These are phyloP conservation scores for Eupithecia subumbrata DNA, from an alignment of 2,888 invertebrate species.

Conservation along the genomic window DNA sequence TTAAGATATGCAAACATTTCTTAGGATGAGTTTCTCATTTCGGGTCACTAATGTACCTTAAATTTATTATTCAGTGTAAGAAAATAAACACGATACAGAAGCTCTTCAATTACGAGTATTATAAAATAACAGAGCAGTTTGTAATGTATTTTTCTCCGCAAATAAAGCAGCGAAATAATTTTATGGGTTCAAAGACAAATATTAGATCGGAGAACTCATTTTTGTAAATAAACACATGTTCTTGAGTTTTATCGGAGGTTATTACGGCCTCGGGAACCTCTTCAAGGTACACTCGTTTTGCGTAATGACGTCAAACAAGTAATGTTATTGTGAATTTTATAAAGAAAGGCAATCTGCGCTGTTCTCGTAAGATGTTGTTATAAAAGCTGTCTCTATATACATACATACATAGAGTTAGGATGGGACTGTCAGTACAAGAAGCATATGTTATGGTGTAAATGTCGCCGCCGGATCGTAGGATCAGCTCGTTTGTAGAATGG, in stretches of 20 bases:
- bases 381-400: not conserved
- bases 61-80: not conserved
- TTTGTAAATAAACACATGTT: constrained; percentile 40
- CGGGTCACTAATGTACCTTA: not conserved
- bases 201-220: constrained; percentile 39
- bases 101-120: not conserved
- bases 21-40: too few relatives aligned
- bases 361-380: not conserved
- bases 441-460: too few relatives aligned
- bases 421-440: too few relatives aligned
- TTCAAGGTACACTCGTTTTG: constrained; percentile 32
- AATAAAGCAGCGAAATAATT: constrained; percentile 39
- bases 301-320: constrained; percentile 39
- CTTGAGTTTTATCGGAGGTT: constrained; percentile 36
- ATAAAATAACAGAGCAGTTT: not conserved
- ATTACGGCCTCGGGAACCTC: constrained; percentile 28
- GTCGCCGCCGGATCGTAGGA: too few relatives aligned
- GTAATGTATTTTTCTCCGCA: constrained; percentile 8
- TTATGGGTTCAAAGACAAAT: constrained; percentile 33
- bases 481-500: too few relatives aligned
- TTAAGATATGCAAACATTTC: not conserved
- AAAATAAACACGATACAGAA: not conserved
- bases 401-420: too few relatives aligned
- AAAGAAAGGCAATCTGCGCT: constrained; percentile 35
- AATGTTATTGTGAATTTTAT: constrained; percentile 38